Base-by-base conservation (phyloP, 2,888 invertebrate genomes). In the Coremacera marginata region DNA sequence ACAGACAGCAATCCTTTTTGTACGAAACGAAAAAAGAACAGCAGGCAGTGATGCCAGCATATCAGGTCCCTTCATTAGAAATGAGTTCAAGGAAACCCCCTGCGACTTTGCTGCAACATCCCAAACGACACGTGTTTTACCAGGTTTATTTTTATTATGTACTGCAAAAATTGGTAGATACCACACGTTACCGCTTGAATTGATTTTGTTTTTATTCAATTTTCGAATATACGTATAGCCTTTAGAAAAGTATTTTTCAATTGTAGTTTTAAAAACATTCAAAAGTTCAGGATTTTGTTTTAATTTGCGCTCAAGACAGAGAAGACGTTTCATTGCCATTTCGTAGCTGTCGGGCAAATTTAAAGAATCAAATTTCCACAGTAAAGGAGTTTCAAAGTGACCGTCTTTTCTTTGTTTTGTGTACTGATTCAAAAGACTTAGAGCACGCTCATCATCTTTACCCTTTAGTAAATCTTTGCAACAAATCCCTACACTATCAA, bases 1-100 rank as follows among this genome's bases (percentile, higher is more conserved):
- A 27, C 80, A 78, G 11, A 89, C 25, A 25, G 77, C 77, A 14
- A 77, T 37, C 0, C 68, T 3, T 60, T 78, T 76, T 70, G 70
- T n/a, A 51, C 65, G 70, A 68, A 79, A 78, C 60, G 22, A 37
- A 63, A 78, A 76, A 8, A 78, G 22, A 34, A 76, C 52, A 31
- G 71, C 67, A n/a, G 75, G 52, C 2, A 78, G 52, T 22, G 75
- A 75, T 51, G 57, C 65, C 7, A 79, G 34, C 31, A 75, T 22
- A 75, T 79, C 72, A 7, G 77, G 78, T 0, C 78, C 78, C 44
- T 77, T 77, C 5, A 76, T 14, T 27, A 71, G 16, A 67, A 71
- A 70, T 49, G 75, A 71, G 57, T 79, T 79, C 25, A 77, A n/a
- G 0, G 70, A 77, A 2, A 77, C 9, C 9, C 77, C 75, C 44